Percentiles rank a stretch among this genome's conserved stretches.
These are phyloP conservation scores for Leptobrachium leishanense DNA, from an alignment of 2,113 vertebrate species.

Conservation along the genomic window DNA sequence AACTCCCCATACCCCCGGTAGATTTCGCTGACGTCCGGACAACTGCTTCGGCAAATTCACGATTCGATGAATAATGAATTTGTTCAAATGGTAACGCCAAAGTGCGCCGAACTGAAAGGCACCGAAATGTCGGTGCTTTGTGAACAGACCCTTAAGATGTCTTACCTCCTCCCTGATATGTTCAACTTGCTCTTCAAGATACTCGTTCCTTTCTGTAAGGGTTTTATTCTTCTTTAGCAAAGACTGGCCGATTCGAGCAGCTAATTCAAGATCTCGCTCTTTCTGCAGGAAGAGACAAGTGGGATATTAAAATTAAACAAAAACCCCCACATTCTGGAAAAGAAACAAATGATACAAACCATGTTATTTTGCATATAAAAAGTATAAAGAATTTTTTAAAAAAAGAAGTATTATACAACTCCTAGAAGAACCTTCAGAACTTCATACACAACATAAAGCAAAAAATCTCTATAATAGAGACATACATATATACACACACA, in stretches of 20 bases:
- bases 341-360: neutral
- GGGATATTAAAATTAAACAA: too few species aligned
- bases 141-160: neutral
- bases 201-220: conserved; percentile 89
- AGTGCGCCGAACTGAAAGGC: too few species aligned
- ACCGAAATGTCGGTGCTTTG: too few species aligned
- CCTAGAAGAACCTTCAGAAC: too few species aligned
- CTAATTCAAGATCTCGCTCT: conserved; percentile 97
- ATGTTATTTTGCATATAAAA: neutral
- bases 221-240: conserved; percentile 96
- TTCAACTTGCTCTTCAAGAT: conserved; percentile 92
- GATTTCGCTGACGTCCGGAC: too few species aligned
- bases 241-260: conserved; percentile 94
- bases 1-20: too few species aligned
- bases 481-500: too few species aligned
- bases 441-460: too few species aligned
- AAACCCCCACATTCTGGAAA: neutral
- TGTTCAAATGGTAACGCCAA: too few species aligned
- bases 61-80: too few species aligned
- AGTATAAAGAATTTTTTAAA: neutral
- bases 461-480: too few species aligned
- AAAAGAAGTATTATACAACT: neutral
- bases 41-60: too few species aligned
- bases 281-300: conserved; percentile 70
- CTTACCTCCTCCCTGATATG: conserved; percentile 94